Conservation (phyloP, 2,797 vertebrate genomes). For the Poeciliopsis presidionis region DNA sequence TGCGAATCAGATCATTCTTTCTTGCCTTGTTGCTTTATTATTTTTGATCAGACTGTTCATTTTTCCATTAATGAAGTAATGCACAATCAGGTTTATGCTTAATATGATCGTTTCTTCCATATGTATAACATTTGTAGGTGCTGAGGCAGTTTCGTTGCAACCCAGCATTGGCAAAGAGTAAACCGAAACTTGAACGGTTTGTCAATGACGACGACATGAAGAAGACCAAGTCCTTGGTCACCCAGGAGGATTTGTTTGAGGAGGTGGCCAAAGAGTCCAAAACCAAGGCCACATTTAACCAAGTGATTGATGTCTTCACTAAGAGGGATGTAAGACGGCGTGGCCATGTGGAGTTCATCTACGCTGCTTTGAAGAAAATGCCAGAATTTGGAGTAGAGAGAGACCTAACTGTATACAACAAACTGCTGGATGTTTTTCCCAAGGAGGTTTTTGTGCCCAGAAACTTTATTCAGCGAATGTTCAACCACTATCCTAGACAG, state of each 20-base stretch:
- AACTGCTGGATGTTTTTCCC: conserved; percentile 88
- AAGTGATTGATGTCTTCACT: conserved; percentile 79
- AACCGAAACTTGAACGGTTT: conserved; percentile 17
- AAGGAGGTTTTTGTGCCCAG: conserved; percentile 89
- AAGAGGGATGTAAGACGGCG: conserved; percentile 80
- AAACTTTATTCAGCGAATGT: conserved; percentile 87
- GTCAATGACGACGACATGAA: conserved; percentile 16
- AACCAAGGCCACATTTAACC: conserved; percentile 81
- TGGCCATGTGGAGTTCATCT: conserved; percentile 91
- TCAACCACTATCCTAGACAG: conserved; percentile 89
- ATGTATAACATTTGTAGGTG: conserved; percentile 35
- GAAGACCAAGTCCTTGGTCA: conserved; percentile 47
- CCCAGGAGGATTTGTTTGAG: conserved; percentile 78
- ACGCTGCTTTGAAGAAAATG: conserved; percentile 89
- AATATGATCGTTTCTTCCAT: neutral
- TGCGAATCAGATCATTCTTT: neutral
- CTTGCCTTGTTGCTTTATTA: neutral
- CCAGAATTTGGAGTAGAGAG: conserved; percentile 85
- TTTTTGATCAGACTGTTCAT: neutral
- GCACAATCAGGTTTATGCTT: neutral
- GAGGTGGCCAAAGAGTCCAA: conserved; percentile 44
- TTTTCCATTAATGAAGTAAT: neutral
- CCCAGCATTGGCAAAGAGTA: conserved; percentile 32
- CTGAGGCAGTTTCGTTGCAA: conserved; percentile 65
- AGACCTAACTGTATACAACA: conserved; percentile 87